A percentile compares a stretch with the other conserved stretches of the same genome.
These are phyloP conservation scores for Epinotia bilunana DNA, from an alignment of 2,888 invertebrate species.

Conservation along the genomic window DNA sequence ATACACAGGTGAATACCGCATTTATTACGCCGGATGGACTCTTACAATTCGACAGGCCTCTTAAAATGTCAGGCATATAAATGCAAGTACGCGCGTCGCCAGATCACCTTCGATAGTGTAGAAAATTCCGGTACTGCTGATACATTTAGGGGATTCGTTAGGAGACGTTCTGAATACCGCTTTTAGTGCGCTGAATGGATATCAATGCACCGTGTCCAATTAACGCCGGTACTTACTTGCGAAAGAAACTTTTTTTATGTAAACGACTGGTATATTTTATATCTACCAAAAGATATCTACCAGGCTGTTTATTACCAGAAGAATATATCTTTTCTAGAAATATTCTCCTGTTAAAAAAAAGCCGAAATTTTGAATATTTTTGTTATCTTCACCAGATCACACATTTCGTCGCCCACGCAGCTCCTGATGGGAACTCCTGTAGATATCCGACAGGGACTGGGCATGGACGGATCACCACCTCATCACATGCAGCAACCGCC, in stretches of 20 bases:
- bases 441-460: constrained; percentile 73
- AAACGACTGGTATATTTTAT: too few species aligned
- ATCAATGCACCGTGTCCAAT: too few species aligned
- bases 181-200: neutral
- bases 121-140: too few species aligned
- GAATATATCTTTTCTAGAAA: too few species aligned
- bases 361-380: neutral
- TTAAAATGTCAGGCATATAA: neutral
- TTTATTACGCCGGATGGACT: neutral
- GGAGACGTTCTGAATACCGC: neutral
- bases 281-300: too few species aligned
- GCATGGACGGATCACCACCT: constrained; percentile 74
- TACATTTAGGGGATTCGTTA: too few species aligned
- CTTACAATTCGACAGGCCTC: neutral
- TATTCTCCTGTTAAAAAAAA: too few species aligned
- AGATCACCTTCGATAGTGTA: neutral
- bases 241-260: too few species aligned
- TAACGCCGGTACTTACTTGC: too few species aligned
- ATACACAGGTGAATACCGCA: constrained; percentile 81
- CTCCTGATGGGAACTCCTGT: constrained; percentile 77
- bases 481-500: constrained; percentile 74
- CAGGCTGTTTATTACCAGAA: too few species aligned
- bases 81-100: neutral
- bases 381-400: constrained; percentile 64
- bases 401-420: constrained; percentile 81